These are phyloP conservation scores for Alethe diademata DNA, from an alignment of 2,113 vertebrate species.

Conservation along the genomic window DNA sequence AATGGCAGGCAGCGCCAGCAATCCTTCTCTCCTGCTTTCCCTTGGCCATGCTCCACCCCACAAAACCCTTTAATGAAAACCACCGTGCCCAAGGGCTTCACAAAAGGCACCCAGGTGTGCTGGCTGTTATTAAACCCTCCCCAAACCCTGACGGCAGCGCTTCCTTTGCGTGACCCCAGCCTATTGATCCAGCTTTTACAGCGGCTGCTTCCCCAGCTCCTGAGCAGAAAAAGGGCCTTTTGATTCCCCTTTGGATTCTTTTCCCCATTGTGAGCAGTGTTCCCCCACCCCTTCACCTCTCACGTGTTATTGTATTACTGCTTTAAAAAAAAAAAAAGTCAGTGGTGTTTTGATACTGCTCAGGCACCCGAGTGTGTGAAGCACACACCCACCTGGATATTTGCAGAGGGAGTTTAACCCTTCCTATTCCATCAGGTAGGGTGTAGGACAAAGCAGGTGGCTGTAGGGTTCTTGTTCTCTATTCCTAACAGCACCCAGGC, in stretches of 20 bases:
- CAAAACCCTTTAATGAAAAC: not conserved
- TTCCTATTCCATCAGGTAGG: not conserved
- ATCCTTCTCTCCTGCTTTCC: not conserved
- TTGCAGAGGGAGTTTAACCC: slow-evolving; percentile 25
- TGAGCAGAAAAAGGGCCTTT: not conserved
- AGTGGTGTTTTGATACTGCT: not conserved
- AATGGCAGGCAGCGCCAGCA: rapidly evolving
- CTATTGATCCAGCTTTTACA: not conserved
- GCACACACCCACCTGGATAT: slow-evolving; percentile 20
- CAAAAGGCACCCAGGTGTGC: not conserved
- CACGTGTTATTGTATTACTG: not conserved
- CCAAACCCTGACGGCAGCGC: not conserved
- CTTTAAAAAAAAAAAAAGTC: not conserved
- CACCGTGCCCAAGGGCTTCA: not conserved
- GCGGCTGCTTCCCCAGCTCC: not conserved
- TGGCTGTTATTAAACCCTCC: not conserved
- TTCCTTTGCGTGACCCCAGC: not conserved
- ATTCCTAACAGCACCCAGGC: not conserved
- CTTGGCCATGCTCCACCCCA: not conserved
- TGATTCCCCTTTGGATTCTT: not conserved
- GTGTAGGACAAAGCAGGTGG: not conserved
- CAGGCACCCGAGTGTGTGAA: not conserved
- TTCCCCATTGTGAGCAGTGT: not conserved
- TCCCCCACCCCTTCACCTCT: slow-evolving; percentile 12
- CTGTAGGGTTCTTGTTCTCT: not conserved